Percentiles rank a stretch among this genome's conserved stretches.
phyloP scores from a whole-genome alignment of 2,888 invertebrate species.

The Synanthedon tipuliformis region DNA sequence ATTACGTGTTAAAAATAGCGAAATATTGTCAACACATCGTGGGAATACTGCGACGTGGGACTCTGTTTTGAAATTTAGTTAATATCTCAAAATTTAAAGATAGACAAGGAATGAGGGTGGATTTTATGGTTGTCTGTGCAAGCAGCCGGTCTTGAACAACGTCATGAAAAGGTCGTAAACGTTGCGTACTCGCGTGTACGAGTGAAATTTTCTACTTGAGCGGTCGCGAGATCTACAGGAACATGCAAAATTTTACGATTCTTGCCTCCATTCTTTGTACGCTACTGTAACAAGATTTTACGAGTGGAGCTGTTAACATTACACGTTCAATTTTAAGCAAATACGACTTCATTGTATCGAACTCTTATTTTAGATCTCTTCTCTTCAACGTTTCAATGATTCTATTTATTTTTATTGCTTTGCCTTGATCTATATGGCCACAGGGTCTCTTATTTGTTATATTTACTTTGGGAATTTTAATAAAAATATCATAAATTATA shows the following conservation, averaged over 20 bases:
- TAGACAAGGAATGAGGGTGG: conserved; percentile 24
- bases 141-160: conserved; percentile 38
- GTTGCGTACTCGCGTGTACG: conserved; percentile 45
- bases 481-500: no score
- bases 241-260: conserved; percentile 55
- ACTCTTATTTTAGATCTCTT: neutral
- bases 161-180: conserved; percentile 60
- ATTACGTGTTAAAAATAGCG: no score
- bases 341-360: neutral
- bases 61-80: neutral
- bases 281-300: conserved; percentile 24
- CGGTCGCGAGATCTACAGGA: conserved; percentile 35
- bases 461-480: no score
- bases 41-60: neutral
- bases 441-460: no score
- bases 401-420: neutral
- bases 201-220: conserved; percentile 52
- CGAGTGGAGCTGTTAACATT: conserved; percentile 23
- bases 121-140: conserved; percentile 44
- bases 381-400: neutral
- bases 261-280: conserved; percentile 23
- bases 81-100: conserved; percentile 26
- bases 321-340: neutral
- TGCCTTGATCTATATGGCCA: no score
- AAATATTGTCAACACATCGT: no score